Evolutionary conservation across 2,888 invertebrate species (phyloP), one percentile per base, ranked within the genome.

Genomic region (Volucella zonaria): DNA sequence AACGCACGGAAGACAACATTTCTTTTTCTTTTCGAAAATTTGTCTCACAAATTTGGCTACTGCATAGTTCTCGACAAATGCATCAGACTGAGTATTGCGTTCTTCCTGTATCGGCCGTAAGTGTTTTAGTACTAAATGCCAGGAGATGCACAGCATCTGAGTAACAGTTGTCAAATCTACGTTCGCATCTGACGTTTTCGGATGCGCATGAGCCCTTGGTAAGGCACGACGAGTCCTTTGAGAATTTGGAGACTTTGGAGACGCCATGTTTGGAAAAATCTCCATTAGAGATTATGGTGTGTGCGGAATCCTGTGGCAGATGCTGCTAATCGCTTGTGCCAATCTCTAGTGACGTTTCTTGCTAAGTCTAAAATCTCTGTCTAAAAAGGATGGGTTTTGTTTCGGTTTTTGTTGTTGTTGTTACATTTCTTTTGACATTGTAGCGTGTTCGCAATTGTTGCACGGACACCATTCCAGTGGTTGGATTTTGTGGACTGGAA

Each of bases 151-250:
- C 81, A 85, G 85, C 85, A 85, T 85, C 85, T 80, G 62, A 73
- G 80, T 80, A 77, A 77, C 80, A 81, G 67, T 80, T 85, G 85
- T 85, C 80, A 85, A 81, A 85, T 1, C 31, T 62, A 64, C 66
- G 40, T 23, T 64, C 42, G 9, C 18, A 43, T 43, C 15, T 85
- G 81, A 85, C 85, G 73, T 81, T 58, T 73, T 1, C 0, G 31
- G n/a, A 14, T 76, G 85, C 80, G 85, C 85, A 85, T 76, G 81
- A 49, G 23, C 11, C n/a, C 31, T 23, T 43, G 11, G 6, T 31
- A 31, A 31, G 31, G 31, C 31, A 31, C 31, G 31, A 31, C 6
- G 31, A 31, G 31, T 1, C 4, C 0, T 52, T 10, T 18, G 40
- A 1, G 14, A 12, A 0, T 45, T 62, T 81, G 85, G 85, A 81